A percentile compares a stretch with the other conserved stretches of the same genome.
These are phyloP conservation scores for Neolamprologus fasciatus DNA, from an alignment of 2,113 vertebrate species.

Conservation along the genomic window DNA sequence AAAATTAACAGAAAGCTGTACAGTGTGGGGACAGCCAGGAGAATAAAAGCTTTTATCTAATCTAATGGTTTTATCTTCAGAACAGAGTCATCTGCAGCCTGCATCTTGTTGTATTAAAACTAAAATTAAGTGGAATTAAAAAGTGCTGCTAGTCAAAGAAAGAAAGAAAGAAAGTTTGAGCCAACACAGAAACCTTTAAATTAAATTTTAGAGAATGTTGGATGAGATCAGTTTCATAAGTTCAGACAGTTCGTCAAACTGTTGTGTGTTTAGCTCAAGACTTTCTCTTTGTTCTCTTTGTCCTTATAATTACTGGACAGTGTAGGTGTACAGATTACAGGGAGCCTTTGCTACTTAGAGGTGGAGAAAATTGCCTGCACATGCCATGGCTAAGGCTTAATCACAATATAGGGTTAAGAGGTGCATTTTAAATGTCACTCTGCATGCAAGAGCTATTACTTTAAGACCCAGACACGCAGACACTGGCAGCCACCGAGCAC, in stretches of 20 bases:
- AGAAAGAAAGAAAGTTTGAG: neutral
- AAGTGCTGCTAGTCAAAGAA: neutral
- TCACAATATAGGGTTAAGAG: neutral
- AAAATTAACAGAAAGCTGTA: neutral
- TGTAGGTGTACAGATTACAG: slow-evolving; percentile 9
- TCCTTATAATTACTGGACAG: neutral
- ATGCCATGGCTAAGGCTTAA: neutral
- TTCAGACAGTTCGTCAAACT: neutral
- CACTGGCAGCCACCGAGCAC: neutral
- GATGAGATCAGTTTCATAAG: neutral
- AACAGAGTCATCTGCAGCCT: neutral
- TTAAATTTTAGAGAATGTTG: neutral
- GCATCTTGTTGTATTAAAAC: neutral
- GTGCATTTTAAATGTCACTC: neutral
- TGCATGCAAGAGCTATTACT: neutral
- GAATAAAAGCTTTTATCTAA: neutral
- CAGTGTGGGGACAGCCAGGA: neutral
- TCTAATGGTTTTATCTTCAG: neutral
- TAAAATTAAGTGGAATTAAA: neutral
- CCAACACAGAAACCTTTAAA: neutral
- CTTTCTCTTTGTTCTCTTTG: neutral
- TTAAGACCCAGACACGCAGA: neutral
- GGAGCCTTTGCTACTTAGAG: neutral
- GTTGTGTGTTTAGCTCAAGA: neutral
- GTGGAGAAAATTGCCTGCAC: slow-evolving; percentile 10